A percentile compares a stretch with the other conserved stretches of the same genome.
phyloP scores from a whole-genome alignment of 2,113 vertebrate genomes.

The Corythaixoides concolor region DNA sequence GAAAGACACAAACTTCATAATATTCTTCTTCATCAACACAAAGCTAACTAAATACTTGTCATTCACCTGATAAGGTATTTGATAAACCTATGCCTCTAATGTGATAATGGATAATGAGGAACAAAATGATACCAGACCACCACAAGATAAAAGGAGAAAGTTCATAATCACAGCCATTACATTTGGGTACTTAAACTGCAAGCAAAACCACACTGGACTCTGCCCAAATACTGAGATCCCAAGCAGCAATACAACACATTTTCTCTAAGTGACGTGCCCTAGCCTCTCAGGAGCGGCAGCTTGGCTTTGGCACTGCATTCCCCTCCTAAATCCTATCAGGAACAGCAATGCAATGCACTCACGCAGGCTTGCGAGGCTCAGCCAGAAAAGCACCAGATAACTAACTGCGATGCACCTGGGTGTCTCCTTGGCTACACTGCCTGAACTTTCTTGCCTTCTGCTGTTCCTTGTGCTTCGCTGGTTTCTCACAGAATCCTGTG shows the following conservation, averaged over 20 bases:
- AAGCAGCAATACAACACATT: background rate
- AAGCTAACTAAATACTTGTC: background rate
- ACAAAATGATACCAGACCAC: background rate
- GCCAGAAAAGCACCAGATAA: slow-evolving; percentile 13
- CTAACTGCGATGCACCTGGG: background rate
- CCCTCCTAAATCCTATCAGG: background rate
- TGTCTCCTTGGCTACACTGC: slow-evolving; percentile 30
- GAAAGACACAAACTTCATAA: background rate
- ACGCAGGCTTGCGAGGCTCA: background rate
- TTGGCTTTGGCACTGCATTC: background rate
- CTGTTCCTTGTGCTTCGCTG: background rate
- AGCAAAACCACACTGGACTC: background rate
- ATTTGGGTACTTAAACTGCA: background rate
- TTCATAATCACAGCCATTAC: background rate
- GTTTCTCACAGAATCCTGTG: slow-evolving; percentile 8
- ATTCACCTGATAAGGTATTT: background rate
- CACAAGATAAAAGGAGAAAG: background rate
- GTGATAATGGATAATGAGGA: background rate
- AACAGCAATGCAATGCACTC: background rate
- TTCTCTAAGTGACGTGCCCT: background rate
- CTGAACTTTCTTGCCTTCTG: slow-evolving; percentile 29
- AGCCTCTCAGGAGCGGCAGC: background rate
- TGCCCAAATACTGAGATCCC: background rate
- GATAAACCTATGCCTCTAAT: background rate
- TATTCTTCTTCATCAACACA: background rate